Percentiles rank a stretch among this genome's conserved stretches.
phyloP scores from a whole-genome alignment of 2,113 vertebrate genomes.

The Orientallactaga bullata region DNA sequence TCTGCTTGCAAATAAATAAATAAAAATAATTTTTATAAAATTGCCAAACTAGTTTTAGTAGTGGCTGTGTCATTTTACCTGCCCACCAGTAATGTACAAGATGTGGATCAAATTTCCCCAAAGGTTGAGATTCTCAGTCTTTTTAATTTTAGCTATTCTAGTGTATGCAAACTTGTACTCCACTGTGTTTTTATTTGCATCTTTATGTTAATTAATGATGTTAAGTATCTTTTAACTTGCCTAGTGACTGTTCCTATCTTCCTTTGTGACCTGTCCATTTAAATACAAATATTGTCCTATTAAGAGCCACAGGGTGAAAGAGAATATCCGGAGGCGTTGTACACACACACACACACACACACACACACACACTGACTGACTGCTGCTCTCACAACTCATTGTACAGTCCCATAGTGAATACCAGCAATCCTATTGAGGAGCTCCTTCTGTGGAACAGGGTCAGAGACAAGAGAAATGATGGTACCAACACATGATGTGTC shows the following conservation, averaged over 20 bases:
- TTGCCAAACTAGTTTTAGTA: slow-evolving; percentile 5
- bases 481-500: no score
- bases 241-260: background rate
- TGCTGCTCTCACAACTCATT: no score
- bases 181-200: slow-evolving; percentile 39
- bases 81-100: background rate
- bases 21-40: background rate
- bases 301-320: slow-evolving; percentile 31
- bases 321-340: no score
- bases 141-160: slow-evolving; percentile 25
- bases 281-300: slow-evolving; percentile 1
- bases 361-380: no score
- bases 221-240: background rate
- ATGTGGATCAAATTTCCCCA: background rate
- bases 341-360: no score
- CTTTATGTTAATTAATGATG: slow-evolving; percentile 9
- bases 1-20: no score
- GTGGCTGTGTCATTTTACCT: background rate
- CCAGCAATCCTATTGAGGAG: no score
- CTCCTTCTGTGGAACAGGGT: no score
- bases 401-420: no score
- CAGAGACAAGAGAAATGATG: no score
- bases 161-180: background rate
- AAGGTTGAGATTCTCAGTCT: slow-evolving; percentile 24
- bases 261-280: background rate